These are phyloP conservation scores for Rhynchotus rufescens DNA, from an alignment of 2,797 vertebrate genomes.

Conservation along the genomic window DNA sequence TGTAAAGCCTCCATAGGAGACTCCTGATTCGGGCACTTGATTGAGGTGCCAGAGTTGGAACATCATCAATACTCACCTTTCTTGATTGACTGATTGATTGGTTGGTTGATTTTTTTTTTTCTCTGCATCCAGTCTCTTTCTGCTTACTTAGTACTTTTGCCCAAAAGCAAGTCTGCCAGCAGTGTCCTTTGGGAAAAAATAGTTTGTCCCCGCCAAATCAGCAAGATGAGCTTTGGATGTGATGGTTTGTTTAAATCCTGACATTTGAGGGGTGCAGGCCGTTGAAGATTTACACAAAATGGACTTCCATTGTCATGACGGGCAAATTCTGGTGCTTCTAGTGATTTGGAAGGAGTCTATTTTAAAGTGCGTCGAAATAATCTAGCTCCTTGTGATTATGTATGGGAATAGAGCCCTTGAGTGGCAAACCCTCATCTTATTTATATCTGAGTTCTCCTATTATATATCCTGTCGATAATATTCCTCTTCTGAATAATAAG, in stretches of 20 bases:
- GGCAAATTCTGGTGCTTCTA: not conserved
- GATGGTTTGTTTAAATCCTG: not conserved
- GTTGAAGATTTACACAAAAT: not conserved
- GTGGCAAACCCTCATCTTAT: not conserved
- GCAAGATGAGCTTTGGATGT: not conserved
- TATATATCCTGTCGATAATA: not conserved
- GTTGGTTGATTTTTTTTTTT: not conserved
- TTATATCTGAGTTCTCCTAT: not conserved
- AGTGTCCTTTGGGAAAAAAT: not conserved
- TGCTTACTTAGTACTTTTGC: not conserved
- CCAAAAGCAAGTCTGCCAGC: not conserved
- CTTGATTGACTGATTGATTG: no score
- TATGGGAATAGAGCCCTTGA: not conserved
- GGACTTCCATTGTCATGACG: not conserved
- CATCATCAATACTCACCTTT: not conserved
- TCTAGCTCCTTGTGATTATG: not conserved
- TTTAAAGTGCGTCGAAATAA: not conserved
- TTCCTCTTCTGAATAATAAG: not conserved
- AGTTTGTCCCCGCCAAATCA: not conserved
- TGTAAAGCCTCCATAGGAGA: no score
- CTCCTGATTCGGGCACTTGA: not conserved
- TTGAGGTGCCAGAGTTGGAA: not conserved
- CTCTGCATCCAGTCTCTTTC: not conserved
- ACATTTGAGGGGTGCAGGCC: not conserved
- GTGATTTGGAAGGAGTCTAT: not conserved